Evolutionary conservation across 2,888 invertebrate genomes (phyloP), one percentile per base, ranked within the genome.

Genomic region (Drosophila putrida): DNA sequence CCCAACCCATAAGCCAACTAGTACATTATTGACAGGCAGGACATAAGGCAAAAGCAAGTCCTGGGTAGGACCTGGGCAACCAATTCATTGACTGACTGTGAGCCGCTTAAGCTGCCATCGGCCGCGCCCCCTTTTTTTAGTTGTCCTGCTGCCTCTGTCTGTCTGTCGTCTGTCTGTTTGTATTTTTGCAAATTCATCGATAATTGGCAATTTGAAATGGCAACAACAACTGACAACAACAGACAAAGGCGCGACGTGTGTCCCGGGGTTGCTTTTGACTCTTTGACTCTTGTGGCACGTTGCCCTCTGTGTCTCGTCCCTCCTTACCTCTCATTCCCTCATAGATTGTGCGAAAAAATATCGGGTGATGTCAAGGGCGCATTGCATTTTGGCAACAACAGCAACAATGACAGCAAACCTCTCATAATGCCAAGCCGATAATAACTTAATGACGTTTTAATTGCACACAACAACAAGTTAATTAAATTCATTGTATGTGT

Each of bases 141-240:
- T 41, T 15, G 8, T 57, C 11, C 54, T 51, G 35, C 46, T 49
- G 47, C 15, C 31, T 28, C 35, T 28, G 27, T 59, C 20, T 72
- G 77, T 79, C 81, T 79, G 80, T 79, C 5, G 27, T 59, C 20
- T 72, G 77, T 79, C 81, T 79, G 80, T 79, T 83, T 89, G 82
- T 70, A 75, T 89, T 85, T 87, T 88, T 89, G 89, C 86, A 77
- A 84, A 88, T 88, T 87, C 89, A 89, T 89, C 88, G 89, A 87
- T 87, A 87, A 87, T 87, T 87, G 86, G 79, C 89, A 88, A 87
- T 89, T 87, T 77, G 80, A 87, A 87, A 82, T 75, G 80, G 82
- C 88, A 89, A 84, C 84, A 88, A 75, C 69, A 80, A 69, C 80
- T 38, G 43, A 64, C 50, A 65, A 65, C 39, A 28, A 58, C 64